Conservation (phyloP, 2,113 vertebrate genomes). For the Platysteira castanea region DNA sequence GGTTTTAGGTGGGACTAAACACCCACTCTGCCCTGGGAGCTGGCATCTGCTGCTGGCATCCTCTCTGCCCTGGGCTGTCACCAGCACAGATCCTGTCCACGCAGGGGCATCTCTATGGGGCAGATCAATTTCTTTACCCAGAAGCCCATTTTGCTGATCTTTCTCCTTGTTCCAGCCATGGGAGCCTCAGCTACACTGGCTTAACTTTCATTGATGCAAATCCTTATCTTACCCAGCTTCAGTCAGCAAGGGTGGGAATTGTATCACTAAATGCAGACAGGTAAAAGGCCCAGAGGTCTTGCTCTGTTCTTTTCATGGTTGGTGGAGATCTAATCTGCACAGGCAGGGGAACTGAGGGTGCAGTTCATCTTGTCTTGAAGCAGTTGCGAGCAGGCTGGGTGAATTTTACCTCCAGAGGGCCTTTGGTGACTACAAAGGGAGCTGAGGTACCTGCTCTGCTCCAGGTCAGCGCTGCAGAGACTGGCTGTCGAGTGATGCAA, state of each 20-base stretch:
- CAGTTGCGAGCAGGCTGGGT: background rate
- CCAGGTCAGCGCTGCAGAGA: background rate
- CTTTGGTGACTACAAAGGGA: background rate
- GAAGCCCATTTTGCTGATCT: background rate
- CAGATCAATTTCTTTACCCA: background rate
- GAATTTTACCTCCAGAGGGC: slow-evolving; percentile 14
- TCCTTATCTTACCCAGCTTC: background rate
- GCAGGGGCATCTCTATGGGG: background rate
- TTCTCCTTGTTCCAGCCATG: background rate
- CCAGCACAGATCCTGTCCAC: background rate
- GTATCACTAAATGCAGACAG: background rate
- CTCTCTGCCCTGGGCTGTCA: background rate
- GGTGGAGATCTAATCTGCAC: background rate
- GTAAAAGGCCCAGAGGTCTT: background rate
- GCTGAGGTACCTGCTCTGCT: background rate
- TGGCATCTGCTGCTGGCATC: background rate
- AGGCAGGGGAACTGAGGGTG: background rate
- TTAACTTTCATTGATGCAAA: background rate
- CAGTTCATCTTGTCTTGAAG: background rate
- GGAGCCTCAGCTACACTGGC: background rate
- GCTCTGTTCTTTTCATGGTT: background rate
- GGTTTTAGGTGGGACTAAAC: background rate
- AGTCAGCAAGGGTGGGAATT: background rate
- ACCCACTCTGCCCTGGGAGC: background rate
- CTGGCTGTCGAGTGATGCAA: background rate